Evolutionary conservation across 2,113 vertebrate species (phyloP), one percentile per base, ranked within the genome.

Genomic region (Pimephales promelas): DNA sequence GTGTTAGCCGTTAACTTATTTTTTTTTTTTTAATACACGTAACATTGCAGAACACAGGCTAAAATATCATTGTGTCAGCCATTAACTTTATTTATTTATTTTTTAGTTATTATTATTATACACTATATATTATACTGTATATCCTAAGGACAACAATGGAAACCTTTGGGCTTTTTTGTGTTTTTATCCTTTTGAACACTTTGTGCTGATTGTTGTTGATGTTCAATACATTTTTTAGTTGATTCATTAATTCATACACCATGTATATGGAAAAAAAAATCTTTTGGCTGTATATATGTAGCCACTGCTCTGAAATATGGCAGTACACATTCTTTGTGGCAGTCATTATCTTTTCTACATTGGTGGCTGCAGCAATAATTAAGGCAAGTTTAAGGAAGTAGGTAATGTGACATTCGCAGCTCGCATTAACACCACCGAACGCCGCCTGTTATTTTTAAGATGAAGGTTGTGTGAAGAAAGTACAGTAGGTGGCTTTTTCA

Each of bases 361-460:
- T 0, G 10, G 10, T 11, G 24, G 10, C 10, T 0, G 57, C 57
- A 13, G 57, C n/a, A 26, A 61, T 13, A n/a, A 61, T 61, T 31
- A 64, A 31, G 8, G 26, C 26, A 84, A 70, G 74, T 87, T 1
- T 82, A 61, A 56, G 40, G 5, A 72, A 79, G 66, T 18, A 7
- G 70, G 71, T 76, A 31, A 49, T 16, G 47, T 4, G 14, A 77
- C 40, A 57, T 86, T 78, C 52, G 43, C 57, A 31, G 31, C n/a
- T 73, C 7, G 16, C 43, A 73, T 28, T 49, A 18, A 47, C 43
- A 49, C 28, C 14, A 31, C 28, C 16, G 3, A 34, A 64, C 4
- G 7, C 3, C 18, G 3, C 9, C 62, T 34, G 16, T 22, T 16
- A 36, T 10, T 66, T 10, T 66, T 66, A 66, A 64, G 62, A 64